phyloP scores from a whole-genome alignment of 2,113 vertebrate genomes.

The Sebastes fasciatus region DNA sequence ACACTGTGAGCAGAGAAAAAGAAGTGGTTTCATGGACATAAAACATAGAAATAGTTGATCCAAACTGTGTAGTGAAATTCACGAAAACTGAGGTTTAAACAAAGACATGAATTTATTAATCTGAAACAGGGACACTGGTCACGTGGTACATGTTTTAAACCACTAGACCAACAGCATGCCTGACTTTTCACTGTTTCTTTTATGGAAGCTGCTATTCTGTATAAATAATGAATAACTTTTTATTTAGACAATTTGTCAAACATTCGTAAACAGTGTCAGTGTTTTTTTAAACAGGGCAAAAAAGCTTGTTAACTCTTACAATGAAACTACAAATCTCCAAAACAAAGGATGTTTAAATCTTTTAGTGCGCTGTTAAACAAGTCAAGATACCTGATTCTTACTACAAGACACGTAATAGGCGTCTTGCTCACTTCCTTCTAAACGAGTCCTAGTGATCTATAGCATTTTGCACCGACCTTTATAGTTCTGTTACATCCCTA shows the following conservation, averaged over 20 bases:
- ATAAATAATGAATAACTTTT: neutral
- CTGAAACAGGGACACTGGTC: neutral
- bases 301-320: neutral
- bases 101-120: neutral
- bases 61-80: neutral
- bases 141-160: neutral
- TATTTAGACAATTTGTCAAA: neutral
- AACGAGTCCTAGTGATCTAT: neutral
- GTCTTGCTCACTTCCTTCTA: no score
- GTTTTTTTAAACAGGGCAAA: neutral
- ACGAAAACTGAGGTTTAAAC: neutral
- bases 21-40: neutral
- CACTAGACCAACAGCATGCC: neutral
- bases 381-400: neutral
- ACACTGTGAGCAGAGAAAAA: constrained; percentile 11
- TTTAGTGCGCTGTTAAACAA: neutral
- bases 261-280: neutral
- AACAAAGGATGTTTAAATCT: neutral
- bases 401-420: neutral
- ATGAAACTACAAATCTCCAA: neutral
- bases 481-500: neutral
- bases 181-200: neutral
- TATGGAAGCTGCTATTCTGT: neutral
- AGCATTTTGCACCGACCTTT: neutral
- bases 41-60: neutral